phyloP scores from a whole-genome alignment of 1,140 invertebrate species.

The Zophobas atratus region DNA sequence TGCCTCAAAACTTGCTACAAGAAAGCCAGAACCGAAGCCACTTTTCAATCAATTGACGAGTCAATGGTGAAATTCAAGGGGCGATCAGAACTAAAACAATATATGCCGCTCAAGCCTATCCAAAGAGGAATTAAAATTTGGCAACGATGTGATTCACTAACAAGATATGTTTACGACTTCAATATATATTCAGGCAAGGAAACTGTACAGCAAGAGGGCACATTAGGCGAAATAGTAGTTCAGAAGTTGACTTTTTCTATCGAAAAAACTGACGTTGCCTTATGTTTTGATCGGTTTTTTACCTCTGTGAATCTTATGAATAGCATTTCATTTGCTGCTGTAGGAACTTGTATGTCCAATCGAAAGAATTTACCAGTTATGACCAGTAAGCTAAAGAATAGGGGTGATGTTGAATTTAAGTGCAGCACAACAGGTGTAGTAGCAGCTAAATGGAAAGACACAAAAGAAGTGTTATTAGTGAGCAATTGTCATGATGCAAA shows the following conservation, averaged over 20 bases:
- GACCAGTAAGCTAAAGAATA: neutral
- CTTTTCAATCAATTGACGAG: slow-evolving; percentile 54
- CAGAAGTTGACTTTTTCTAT: too few relatives aligned
- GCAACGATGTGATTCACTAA: slow-evolving; percentile 50
- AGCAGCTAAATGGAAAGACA: neutral
- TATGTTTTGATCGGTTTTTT: slow-evolving; percentile 2
- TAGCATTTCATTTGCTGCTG: neutral
- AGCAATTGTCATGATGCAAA: neutral
- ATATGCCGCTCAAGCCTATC: slow-evolving; percentile 66
- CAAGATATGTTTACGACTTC: slow-evolving; percentile 51
- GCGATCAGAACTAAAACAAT: slow-evolving; percentile 63
- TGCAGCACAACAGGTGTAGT: too few relatives aligned
- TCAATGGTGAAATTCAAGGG: slow-evolving; percentile 67
- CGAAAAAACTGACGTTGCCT: too few relatives aligned
- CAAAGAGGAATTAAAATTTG: slow-evolving; percentile 68
- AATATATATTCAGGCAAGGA: slow-evolving; percentile 48
- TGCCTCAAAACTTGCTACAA: neutral
- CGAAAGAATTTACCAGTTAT: neutral
- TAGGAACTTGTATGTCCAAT: neutral
- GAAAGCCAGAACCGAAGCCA: slow-evolving; percentile 23
- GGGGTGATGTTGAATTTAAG: neutral
- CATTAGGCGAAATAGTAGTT: neutral
- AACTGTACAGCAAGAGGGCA: too few relatives aligned
- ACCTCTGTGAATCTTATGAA: neutral
- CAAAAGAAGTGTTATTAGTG: neutral